These are phyloP conservation scores for Psittacula derbiana DNA, from an alignment of 2,797 vertebrate genomes.

Conservation along the genomic window DNA sequence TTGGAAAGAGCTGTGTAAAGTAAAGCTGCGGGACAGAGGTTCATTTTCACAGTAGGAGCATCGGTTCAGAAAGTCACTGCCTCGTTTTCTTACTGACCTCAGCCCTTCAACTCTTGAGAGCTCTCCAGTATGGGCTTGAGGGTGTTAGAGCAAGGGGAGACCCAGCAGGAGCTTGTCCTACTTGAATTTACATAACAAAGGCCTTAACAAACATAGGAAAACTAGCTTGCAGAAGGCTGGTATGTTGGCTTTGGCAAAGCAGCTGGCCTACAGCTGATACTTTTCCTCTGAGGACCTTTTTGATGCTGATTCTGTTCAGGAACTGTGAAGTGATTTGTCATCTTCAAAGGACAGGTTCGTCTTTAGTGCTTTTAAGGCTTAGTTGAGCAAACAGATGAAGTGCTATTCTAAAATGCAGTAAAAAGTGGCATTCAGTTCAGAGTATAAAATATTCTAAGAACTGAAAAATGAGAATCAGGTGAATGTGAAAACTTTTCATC, in stretches of 20 bases:
- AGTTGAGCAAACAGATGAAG: slow-evolving; percentile 27
- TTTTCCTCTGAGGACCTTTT: slow-evolving; percentile 26
- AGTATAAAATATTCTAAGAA: slow-evolving; percentile 12
- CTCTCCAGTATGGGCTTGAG: fast-evolving
- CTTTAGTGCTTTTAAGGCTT: slow-evolving; percentile 27
- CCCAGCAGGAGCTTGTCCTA: not conserved
- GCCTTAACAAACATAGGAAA: not conserved
- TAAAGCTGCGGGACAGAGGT: not conserved
- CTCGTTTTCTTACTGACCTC: not conserved
- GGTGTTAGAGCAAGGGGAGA: not conserved
- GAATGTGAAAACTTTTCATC: slow-evolving; percentile 8
- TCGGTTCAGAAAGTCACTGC: not conserved
- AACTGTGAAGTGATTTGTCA: slow-evolving; percentile 43
- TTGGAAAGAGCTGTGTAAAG: not conserved
- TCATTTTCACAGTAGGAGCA: not conserved
- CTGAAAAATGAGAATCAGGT: slow-evolving; percentile 21
- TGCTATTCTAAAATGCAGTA: not conserved
- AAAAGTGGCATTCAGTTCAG: not conserved
- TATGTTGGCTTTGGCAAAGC: slow-evolving; percentile 9
- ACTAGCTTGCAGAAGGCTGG: not conserved
- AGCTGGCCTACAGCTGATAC: slow-evolving; percentile 28
- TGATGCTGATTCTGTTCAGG: slow-evolving; percentile 11
- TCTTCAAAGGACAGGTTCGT: slow-evolving; percentile 48
- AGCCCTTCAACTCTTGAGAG: not conserved
- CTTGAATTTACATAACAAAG: not conserved